A percentile compares a stretch with the other conserved stretches of the same genome.
These are phyloP conservation scores for Loris lydekkerianus DNA, from an alignment of 2,797 vertebrate species.

Conservation along the genomic window DNA sequence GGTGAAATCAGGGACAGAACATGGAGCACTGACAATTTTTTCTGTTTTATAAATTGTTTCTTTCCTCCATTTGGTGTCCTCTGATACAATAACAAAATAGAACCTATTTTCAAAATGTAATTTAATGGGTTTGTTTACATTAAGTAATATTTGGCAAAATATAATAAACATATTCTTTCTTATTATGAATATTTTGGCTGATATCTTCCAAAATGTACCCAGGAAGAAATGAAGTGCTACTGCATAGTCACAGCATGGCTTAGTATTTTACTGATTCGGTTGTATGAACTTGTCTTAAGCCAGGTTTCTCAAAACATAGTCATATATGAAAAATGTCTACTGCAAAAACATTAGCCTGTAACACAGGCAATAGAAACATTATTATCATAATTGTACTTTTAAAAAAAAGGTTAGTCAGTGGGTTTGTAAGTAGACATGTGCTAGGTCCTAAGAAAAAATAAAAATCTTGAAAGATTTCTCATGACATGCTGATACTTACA, in stretches of 20 bases:
- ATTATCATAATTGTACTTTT: background rate
- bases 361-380: background rate
- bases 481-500: background rate
- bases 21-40: background rate
- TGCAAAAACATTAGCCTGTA: slow-evolving; percentile 23
- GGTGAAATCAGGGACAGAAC: slow-evolving; percentile 57
- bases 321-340: background rate
- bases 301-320: slow-evolving; percentile 46
- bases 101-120: background rate
- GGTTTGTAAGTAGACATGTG: background rate
- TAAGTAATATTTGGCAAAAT: slow-evolving; percentile 49
- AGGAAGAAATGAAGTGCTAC: background rate
- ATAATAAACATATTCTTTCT: slow-evolving; percentile 28
- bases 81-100: background rate
- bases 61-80: background rate
- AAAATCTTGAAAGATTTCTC: slow-evolving; percentile 28
- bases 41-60: background rate
- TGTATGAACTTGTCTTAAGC: slow-evolving; percentile 26
- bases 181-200: background rate
- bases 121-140: background rate
- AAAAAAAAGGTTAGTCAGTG: background rate
- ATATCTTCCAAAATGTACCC: background rate
- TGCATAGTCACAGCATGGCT: background rate
- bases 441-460: slow-evolving; percentile 37
- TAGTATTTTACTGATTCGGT: background rate